Evolutionary conservation across 2,888 invertebrate genomes (phyloP).

Genomic region (Latrodectus hesperus): DNA sequence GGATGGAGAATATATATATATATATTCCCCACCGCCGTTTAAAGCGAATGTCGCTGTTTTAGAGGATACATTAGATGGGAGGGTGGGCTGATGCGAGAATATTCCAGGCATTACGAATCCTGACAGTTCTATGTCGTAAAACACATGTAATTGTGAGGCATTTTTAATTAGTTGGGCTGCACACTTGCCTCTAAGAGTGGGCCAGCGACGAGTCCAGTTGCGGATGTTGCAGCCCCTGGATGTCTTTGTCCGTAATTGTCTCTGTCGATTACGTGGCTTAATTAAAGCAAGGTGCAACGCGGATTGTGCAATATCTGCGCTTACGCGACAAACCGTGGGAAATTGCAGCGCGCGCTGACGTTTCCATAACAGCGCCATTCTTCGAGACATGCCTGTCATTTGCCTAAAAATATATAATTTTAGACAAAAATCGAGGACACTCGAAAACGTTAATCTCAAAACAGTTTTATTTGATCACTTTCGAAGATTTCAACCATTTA

Average conservation of each 20-base stretch:
- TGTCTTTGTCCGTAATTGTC: not conserved
- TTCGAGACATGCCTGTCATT: no score
- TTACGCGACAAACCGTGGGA: no score
- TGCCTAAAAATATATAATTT: no score
- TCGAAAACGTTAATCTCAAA: no score
- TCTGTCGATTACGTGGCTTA: not conserved
- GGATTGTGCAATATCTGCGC: not conserved
- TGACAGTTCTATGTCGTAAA: not conserved
- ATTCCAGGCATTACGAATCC: not conserved
- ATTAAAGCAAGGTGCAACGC: not conserved
- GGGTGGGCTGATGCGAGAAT: slow-evolving; percentile 1
- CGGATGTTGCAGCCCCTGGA: not conserved
- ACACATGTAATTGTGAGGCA: not conserved
- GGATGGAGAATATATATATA: not conserved
- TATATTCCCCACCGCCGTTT: not conserved
- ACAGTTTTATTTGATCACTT: no score
- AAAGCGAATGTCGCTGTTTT: slow-evolving; percentile 15
- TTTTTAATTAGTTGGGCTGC: slow-evolving; percentile 10
- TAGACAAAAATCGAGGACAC: no score
- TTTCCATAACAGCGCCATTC: no score
- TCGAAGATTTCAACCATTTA: no score
- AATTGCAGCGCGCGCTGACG: no score
- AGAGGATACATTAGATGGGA: slow-evolving; percentile 7
- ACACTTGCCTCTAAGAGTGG: not conserved
- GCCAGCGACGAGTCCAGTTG: not conserved